Evolutionary conservation across 2,797 vertebrate genomes (phyloP), one percentile per base, ranked within the genome.

Genomic region (Cuculus canorus): DNA sequence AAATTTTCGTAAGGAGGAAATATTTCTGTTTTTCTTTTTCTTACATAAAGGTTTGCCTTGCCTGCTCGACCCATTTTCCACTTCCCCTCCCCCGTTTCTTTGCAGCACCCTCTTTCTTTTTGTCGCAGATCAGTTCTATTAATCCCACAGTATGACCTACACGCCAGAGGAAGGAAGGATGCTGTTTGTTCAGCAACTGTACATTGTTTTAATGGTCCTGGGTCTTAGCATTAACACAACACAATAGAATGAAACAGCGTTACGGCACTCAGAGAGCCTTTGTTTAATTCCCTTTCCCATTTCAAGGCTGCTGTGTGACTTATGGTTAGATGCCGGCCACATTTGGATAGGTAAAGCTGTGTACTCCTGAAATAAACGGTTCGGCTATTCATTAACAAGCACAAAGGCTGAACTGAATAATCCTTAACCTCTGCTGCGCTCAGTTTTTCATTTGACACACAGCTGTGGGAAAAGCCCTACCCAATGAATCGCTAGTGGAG

Each of bases 201-300:
- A 25, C 35, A 6, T 30, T 37, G 18, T 53, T 95, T 80, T 61
- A 91, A 35, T 17, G 35, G 37, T 64, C 13, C 18, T 16, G 32
- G n/a, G 22, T 75, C 45, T 47, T 37, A 47, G 21, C 15, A 57
- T 6, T 54, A 85, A 17, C 71, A 47, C 48, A 70, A 39, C 7
- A n/a, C 3, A 47, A 17, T 0, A 37, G 45, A 45, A 75, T 2
- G 32, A 41, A 89, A 71, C 11, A 54, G 50, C 45, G 37, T 21
- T 7, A 23, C 2, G 9, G 35, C 76, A 85, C 23, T 39, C 12
- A 0, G 28, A 0, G 0, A 43, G n/a, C 7, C 53, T 81, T 57
- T 32, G 39, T 66, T 66, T n/a, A 59, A 78, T 61, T 88, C 53
- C 33, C 82, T 73, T 79, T 53, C 86, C 53, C 33, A 45, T 73